Evolutionary conservation across 2,113 vertebrate genomes (phyloP).

Genomic region (Nothobranchius furzeri): DNA sequence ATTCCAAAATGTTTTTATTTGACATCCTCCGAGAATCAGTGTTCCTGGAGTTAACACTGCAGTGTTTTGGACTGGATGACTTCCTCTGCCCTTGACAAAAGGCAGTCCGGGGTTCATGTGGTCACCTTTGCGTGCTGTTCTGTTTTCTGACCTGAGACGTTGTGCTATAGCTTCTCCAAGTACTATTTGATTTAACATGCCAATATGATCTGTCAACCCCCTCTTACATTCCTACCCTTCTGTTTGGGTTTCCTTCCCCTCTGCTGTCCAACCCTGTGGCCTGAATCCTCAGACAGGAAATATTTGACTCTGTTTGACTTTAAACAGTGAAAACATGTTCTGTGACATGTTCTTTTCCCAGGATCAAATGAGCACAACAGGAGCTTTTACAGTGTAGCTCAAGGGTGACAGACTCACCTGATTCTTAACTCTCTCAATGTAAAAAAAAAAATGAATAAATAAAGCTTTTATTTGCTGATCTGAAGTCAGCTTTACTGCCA

Average conservation of each 20-base stretch:
- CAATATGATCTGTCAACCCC: slow-evolving; percentile 34
- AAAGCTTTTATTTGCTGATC: slow-evolving; percentile 24
- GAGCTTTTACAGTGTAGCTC: slow-evolving; percentile 5
- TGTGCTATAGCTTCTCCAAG: slow-evolving; percentile 3
- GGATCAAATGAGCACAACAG: slow-evolving; percentile 10
- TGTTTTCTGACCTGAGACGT: slow-evolving; percentile 4
- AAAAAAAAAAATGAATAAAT: background rate
- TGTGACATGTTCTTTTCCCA: slow-evolving; percentile 9
- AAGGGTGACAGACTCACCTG: slow-evolving; percentile 5
- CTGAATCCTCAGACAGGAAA: slow-evolving; percentile 36
- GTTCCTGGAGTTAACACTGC: slow-evolving; percentile 4
- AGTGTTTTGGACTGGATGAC: slow-evolving; percentile 21
- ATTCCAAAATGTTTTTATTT: background rate
- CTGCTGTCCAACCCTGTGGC: slow-evolving; percentile 9
- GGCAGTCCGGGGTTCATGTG: background rate
- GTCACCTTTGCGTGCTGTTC: slow-evolving; percentile 14
- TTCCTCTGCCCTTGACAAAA: slow-evolving; percentile 14
- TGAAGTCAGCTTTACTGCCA: slow-evolving; percentile 21
- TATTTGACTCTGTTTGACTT: slow-evolving; percentile 39
- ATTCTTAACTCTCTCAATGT: background rate
- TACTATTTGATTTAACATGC: slow-evolving; percentile 45
- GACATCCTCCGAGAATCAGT: background rate
- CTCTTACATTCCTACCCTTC: slow-evolving; percentile 40
- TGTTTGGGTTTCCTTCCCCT: slow-evolving; percentile 25
- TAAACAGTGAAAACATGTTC: slow-evolving; percentile 25